Percentiles rank a stretch among this genome's conserved stretches.
Conservation (phyloP, 2,797 vertebrate genomes). For the Calcarius lapponicus region DNA sequence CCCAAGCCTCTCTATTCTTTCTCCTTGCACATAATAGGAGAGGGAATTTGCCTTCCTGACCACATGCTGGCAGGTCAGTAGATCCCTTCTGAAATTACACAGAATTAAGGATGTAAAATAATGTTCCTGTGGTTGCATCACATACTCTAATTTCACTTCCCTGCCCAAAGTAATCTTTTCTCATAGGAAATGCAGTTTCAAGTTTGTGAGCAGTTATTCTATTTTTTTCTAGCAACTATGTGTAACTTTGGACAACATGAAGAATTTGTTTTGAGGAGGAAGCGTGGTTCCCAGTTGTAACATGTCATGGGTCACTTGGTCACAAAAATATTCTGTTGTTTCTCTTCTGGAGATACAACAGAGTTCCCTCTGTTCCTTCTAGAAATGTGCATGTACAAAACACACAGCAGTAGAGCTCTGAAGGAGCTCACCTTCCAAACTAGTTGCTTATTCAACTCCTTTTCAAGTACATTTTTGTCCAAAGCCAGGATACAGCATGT, state of each 20-base stretch:
- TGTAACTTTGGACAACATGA: background rate
- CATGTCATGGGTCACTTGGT: background rate
- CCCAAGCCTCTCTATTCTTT: background rate
- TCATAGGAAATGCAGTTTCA: background rate
- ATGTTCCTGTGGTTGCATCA: background rate
- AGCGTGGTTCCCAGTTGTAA: background rate
- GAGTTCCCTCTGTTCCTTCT: background rate
- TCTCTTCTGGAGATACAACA: background rate
- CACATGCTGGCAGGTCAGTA: background rate
- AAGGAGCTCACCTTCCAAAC: background rate
- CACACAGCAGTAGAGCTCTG: background rate
- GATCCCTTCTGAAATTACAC: slow-evolving; percentile 2
- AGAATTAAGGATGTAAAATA: background rate
- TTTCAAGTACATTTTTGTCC: background rate
- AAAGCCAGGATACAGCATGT: background rate
- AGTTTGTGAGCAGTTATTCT: background rate
- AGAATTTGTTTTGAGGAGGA: background rate
- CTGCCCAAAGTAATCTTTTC: background rate
- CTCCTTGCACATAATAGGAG: background rate
- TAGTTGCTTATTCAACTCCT: background rate
- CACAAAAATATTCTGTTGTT: background rate
- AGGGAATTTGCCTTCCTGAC: slow-evolving; percentile 2
- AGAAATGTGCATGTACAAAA: background rate
- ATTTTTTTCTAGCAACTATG: background rate
- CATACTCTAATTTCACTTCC: background rate